Evolutionary conservation across 2,888 invertebrate species (phyloP).

Genomic region (Cactoblastis cactorum): DNA sequence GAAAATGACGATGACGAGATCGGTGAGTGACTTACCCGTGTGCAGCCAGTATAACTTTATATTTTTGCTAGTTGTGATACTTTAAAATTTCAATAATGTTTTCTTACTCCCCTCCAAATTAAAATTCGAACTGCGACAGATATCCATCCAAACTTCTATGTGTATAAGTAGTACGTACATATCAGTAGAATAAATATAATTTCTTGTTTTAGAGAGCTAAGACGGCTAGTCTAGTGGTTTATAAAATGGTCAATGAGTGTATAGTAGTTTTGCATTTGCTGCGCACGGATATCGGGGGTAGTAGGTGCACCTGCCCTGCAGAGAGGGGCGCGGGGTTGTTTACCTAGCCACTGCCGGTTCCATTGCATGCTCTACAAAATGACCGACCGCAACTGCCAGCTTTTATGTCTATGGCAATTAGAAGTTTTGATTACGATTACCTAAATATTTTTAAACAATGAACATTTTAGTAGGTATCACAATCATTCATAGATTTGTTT

Average conservation of each 20-base stretch:
- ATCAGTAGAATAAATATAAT: not conserved
- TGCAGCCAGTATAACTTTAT: too few species aligned
- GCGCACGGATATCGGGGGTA: slow-evolving; percentile 1
- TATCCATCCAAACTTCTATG: too few species aligned
- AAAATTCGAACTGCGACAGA: too few species aligned
- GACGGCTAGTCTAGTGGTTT: not conserved
- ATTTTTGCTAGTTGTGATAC: too few species aligned
- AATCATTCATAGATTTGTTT: not conserved
- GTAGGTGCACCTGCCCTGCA: slow-evolving; percentile 26
- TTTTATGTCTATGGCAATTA: not conserved
- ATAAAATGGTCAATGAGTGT: not conserved
- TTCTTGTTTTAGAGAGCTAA: not conserved
- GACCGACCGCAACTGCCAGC: slow-evolving; percentile 1
- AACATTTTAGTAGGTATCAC: not conserved
- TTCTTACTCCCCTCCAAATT: too few species aligned
- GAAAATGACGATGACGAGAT: slow-evolving; percentile 40
- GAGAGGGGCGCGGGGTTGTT: slow-evolving; percentile 21
- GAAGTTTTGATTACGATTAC: not conserved
- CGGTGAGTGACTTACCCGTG: slow-evolving; percentile 42
- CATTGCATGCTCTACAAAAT: slow-evolving; percentile 13
- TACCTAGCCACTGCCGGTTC: slow-evolving; percentile 20
- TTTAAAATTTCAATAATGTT: too few species aligned
- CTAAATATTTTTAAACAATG: too few species aligned
- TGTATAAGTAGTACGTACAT: too few species aligned
- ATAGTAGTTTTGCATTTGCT: not conserved